Conservation (phyloP, 2,888 invertebrate genomes). For the Megamerina dolium region DNA sequence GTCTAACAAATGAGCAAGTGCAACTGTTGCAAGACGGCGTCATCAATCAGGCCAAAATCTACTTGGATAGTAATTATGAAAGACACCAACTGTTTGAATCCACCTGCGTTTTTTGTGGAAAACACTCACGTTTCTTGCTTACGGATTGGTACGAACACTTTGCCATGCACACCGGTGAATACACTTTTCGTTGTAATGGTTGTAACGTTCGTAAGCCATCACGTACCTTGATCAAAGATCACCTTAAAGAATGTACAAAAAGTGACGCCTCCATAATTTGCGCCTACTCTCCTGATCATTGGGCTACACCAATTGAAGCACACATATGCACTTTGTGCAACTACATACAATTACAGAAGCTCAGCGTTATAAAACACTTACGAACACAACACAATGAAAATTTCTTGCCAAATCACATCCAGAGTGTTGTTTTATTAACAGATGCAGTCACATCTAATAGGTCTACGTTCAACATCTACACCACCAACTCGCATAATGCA, state of each 20-base stretch:
- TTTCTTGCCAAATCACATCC: conserved; percentile 23
- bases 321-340: conserved; percentile 66
- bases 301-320: conserved; percentile 44
- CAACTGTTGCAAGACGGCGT: conserved; percentile 20
- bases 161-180: conserved; percentile 74
- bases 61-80: conserved; percentile 22
- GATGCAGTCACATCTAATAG: no score
- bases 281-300: conserved; percentile 23
- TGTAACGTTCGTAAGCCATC: conserved; percentile 48
- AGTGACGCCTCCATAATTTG: conserved; percentile 18
- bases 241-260: conserved; percentile 23
- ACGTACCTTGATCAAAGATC: conserved; percentile 25
- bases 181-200: conserved; percentile 58
- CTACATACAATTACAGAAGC: conserved; percentile 61
- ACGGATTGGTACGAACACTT: conserved; percentile 58
- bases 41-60: conserved; percentile 19
- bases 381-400: conserved; percentile 27
- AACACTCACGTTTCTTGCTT: conserved; percentile 28
- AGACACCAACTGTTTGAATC: conserved; percentile 30
- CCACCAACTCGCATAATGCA: no score
- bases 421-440: conserved; percentile 25
- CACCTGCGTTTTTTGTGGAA: conserved; percentile 34
- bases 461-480: no score
- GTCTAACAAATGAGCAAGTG: conserved; percentile 20
- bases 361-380: conserved; percentile 60